These are phyloP conservation scores for Perccottus glenii DNA, from an alignment of 2,113 vertebrate species.

Conservation along the genomic window DNA sequence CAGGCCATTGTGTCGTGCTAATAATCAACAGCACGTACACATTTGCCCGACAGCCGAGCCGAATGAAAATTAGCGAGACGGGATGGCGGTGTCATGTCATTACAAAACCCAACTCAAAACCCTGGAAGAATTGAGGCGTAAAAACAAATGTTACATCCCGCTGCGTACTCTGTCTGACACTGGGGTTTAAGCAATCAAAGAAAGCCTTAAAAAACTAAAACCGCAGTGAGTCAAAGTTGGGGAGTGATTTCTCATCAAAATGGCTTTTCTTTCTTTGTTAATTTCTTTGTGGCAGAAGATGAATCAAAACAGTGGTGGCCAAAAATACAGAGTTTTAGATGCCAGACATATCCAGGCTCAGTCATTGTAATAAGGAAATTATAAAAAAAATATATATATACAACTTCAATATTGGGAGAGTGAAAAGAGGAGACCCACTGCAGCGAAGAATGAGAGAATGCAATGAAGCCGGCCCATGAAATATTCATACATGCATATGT, in stretches of 20 bases:
- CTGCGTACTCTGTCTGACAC: not conserved
- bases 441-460: not conserved
- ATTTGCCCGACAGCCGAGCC: not conserved
- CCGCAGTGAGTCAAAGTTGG: not conserved
- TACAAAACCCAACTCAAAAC: conserved; percentile 9
- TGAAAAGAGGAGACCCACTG: not conserved
- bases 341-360: not conserved
- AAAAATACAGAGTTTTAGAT: not conserved
- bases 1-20: conserved; percentile 14
- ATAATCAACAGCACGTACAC: conserved; percentile 27
- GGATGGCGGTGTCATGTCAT: conserved; percentile 1
- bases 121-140: conserved; percentile 1
- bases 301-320: not conserved
- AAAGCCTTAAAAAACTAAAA: conserved; percentile 5
- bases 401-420: not conserved
- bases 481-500: conserved; percentile 5
- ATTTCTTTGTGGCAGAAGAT: not conserved
- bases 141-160: conserved; percentile 21
- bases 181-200: conserved; percentile 10
- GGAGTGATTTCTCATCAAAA: not conserved
- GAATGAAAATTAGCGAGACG: conserved; percentile 32
- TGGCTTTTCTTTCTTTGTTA: not conserved
- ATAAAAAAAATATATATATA: not conserved
- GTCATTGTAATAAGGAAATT: not conserved
- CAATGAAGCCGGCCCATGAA: not conserved